phyloP scores from a whole-genome alignment of 2,113 vertebrate genomes.

The Nematolebias whitei region DNA sequence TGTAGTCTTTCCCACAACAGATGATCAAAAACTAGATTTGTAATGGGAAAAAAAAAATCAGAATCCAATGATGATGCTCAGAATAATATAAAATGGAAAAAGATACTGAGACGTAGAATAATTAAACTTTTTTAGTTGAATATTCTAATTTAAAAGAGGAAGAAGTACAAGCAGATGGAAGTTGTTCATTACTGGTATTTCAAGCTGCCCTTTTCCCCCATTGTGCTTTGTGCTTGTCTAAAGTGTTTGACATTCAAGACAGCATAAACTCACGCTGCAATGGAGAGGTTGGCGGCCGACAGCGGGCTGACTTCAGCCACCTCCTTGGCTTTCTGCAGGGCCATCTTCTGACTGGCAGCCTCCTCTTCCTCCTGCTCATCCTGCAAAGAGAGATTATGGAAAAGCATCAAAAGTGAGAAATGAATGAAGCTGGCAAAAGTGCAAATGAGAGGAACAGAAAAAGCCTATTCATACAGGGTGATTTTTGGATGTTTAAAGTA shows the following conservation, averaged over 20 bases:
- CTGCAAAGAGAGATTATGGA: constrained; percentile 67
- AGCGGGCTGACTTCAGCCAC: constrained; percentile 96
- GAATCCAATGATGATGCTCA: no score
- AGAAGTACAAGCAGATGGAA: background rate
- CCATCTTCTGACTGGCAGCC: constrained; percentile 92
- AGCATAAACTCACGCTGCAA: constrained; percentile 89
- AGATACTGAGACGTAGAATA: no score
- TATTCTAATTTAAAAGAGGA: no score
- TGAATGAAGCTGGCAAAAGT: background rate
- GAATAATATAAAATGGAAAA: no score
- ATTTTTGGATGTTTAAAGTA: background rate
- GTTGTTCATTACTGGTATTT: no score
- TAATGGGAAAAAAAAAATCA: no score
- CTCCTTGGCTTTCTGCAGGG: constrained; percentile 96
- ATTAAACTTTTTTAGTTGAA: no score
- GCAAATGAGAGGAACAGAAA: background rate
- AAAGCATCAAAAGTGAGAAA: constrained; percentile 18
- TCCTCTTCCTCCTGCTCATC: constrained; percentile 96
- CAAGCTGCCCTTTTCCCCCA: no score
- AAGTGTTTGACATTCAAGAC: no score
- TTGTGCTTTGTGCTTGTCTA: background rate
- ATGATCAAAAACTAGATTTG: no score
- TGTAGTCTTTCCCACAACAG: no score
- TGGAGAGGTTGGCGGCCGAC: constrained; percentile 92
- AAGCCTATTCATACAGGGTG: background rate